phyloP scores from a whole-genome alignment of 37 sponge, comb jelly and placozoan genomes.

The Agelas oroides region DNA sequence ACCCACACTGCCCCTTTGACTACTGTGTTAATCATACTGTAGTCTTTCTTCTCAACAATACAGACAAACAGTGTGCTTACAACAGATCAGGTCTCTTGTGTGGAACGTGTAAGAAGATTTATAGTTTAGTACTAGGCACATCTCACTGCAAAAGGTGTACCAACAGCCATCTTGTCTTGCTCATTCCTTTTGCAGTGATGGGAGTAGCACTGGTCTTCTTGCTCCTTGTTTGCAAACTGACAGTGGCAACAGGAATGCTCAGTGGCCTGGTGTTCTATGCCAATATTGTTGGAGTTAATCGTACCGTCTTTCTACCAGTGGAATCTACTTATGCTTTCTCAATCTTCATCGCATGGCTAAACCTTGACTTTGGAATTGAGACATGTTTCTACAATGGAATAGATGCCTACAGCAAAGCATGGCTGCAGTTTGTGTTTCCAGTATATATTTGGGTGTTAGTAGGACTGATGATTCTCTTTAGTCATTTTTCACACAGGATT shows the following conservation, averaged over 20 bases:
- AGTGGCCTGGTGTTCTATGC: neutral
- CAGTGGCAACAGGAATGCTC: neutral
- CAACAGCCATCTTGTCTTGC: neutral
- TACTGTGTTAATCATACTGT: neutral
- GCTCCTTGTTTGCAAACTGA: neutral
- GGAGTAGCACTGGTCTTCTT: neutral
- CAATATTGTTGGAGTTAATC: neutral
- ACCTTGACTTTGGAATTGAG: slow-evolving; percentile 12
- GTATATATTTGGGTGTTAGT: neutral
- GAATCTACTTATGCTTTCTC: neutral
- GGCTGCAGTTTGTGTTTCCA: slow-evolving; percentile 20
- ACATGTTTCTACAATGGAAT: slow-evolving; percentile 10
- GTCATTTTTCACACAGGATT: neutral
- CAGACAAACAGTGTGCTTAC: neutral
- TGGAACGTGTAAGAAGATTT: neutral
- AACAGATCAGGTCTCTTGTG: neutral
- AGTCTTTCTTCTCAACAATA: neutral
- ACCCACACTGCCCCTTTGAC: slow-evolving; percentile 6
- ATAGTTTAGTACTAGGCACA: neutral
- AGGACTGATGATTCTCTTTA: neutral
- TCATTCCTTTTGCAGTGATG: neutral
- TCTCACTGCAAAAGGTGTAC: neutral
- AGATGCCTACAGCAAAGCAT: neutral
- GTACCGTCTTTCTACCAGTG: neutral
- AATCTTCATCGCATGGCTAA: neutral